Evolutionary conservation across 2,797 vertebrate species (phyloP).

Genomic region (Lacerta viridis): DNA sequence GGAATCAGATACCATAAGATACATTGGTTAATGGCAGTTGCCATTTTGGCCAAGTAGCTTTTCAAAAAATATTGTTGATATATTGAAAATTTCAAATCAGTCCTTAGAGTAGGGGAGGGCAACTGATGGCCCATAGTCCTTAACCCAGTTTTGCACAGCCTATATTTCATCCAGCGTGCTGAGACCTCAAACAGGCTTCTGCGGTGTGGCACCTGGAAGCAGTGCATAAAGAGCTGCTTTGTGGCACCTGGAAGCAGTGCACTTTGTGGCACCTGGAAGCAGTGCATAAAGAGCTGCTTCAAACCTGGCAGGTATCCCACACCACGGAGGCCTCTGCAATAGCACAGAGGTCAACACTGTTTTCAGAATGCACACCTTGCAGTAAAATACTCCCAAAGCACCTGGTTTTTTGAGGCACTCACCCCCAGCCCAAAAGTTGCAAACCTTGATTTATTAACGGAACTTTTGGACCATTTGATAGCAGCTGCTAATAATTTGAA

Average conservation of each 20-base stretch:
- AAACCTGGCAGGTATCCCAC: not conserved
- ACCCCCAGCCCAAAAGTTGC: too few species aligned
- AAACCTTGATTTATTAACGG: not conserved
- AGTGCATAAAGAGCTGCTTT: not conserved
- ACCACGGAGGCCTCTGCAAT: not conserved
- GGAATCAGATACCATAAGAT: slow-evolving; percentile 26
- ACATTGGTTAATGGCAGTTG: slow-evolving; percentile 20
- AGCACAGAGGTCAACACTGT: not conserved
- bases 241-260: not conserved
- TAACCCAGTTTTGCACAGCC: not conserved
- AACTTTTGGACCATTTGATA: not conserved
- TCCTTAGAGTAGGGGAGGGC: slow-evolving; percentile 33
- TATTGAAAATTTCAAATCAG: slow-evolving; percentile 41
- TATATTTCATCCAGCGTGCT: not conserved
- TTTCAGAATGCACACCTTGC: not conserved
- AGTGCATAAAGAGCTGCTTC: not conserved
- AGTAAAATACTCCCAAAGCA: not conserved
- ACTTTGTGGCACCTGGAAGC: not conserved
- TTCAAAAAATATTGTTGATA: slow-evolving; percentile 55
- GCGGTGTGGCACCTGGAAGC: not conserved
- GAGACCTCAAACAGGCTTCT: not conserved
- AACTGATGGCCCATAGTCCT: not conserved
- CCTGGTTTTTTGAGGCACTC: not conserved
- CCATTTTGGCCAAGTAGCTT: slow-evolving; percentile 53
- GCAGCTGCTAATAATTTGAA: slow-evolving; percentile 45